A percentile compares a stretch with the other conserved stretches of the same genome.
These are phyloP conservation scores for Drosophila saltans DNA, from an alignment of 1,140 invertebrate species.

Conservation along the genomic window DNA sequence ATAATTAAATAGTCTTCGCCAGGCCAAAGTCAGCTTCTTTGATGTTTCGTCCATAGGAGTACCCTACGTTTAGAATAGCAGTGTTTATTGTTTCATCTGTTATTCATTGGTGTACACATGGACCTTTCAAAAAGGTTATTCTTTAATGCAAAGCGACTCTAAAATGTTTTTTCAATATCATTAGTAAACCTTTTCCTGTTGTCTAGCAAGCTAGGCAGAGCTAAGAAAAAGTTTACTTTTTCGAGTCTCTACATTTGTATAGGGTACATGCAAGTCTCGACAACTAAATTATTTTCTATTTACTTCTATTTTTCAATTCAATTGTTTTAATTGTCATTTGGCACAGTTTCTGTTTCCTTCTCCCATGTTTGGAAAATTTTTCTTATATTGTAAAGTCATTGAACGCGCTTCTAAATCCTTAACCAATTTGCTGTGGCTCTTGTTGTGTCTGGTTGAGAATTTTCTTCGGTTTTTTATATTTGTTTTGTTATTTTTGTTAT, in stretches of 20 bases:
- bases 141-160: no score
- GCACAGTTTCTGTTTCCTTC: conserved; percentile 42
- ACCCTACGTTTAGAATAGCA: no score
- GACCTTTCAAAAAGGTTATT: no score
- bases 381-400: neutral
- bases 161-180: no score
- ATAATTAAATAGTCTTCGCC: no score
- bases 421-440: conserved; percentile 23
- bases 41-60: no score
- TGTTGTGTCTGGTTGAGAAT: conserved; percentile 18
- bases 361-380: neutral
- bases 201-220: no score
- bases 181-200: no score
- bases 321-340: conserved; percentile 61
- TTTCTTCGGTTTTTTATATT: conserved; percentile 20
- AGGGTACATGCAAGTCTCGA: conserved; percentile 13
- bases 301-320: conserved; percentile 16
- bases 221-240: no score
- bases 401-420: conserved; percentile 26
- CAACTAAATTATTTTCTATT: neutral
- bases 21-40: no score
- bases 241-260: conserved; percentile 1
- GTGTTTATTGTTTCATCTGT: no score
- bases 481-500: conserved; percentile 62
- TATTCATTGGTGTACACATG: no score